These are phyloP conservation scores for Tortrix viridana DNA, from an alignment of 2,888 invertebrate species.

Conservation along the genomic window DNA sequence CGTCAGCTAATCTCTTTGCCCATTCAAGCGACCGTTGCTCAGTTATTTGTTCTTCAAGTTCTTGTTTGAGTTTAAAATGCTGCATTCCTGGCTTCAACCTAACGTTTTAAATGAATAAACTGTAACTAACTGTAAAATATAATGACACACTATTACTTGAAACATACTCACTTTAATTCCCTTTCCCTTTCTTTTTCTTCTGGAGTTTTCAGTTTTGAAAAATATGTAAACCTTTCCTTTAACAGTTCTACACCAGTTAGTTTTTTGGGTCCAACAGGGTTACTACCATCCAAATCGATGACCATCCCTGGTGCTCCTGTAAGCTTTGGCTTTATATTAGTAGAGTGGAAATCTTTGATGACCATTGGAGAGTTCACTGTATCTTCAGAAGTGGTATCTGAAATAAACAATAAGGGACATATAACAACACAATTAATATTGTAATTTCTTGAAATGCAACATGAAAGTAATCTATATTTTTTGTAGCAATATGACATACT, in stretches of 20 bases:
- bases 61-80: conserved; percentile 87
- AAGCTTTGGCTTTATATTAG: conserved; percentile 70
- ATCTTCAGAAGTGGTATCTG: conserved; percentile 46
- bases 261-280: conserved; percentile 53
- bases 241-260: conserved; percentile 86
- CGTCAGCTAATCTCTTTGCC: conserved; percentile 85
- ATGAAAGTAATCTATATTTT: conserved; percentile 48
- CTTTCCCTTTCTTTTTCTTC: conserved; percentile 81
- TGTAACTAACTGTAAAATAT: too few species aligned
- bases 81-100: conserved; percentile 88
- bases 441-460: too few species aligned
- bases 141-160: conserved; percentile 6
- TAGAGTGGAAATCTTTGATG: conserved; percentile 44
- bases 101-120: not conserved
- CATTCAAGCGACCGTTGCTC: conserved; percentile 88
- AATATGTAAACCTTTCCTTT: conserved; percentile 89
- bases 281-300: conserved; percentile 65
- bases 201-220: conserved; percentile 82
- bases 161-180: conserved; percentile 78
- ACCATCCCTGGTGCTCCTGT: conserved; percentile 81
- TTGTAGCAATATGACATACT: conserved; percentile 41
- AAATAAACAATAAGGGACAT: conserved; percentile 36
- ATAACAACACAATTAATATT: too few species aligned
- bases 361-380: conserved; percentile 50
- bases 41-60: conserved; percentile 88